Conservation (phyloP, 2,113 vertebrate genomes). For the Ammodytes dubius region DNA sequence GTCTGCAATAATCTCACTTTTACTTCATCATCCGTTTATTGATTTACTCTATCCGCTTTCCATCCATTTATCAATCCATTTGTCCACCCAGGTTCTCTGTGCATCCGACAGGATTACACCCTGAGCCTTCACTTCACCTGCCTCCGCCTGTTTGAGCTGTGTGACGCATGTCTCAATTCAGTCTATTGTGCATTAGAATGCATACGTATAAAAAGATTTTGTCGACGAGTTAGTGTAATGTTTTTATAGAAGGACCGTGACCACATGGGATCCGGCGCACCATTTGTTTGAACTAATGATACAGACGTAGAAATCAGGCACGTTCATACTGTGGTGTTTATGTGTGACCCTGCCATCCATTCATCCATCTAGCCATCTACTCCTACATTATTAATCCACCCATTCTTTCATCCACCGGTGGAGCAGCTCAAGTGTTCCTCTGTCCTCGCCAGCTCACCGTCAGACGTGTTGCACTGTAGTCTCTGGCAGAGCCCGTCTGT, state of each 20-base stretch:
- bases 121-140: neutral
- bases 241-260: neutral
- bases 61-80: conserved; percentile 47
- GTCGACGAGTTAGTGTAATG: neutral
- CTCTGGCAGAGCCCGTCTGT: conserved; percentile 90
- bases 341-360: conserved; percentile 20
- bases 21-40: conserved; percentile 46
- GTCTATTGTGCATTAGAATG: neutral
- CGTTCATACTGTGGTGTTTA: neutral
- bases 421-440: too few relatives aligned
- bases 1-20: conserved; percentile 12
- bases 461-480: conserved; percentile 89
- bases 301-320: neutral
- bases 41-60: conserved; percentile 50
- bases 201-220: neutral
- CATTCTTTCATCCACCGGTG: neutral
- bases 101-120: conserved; percentile 34
- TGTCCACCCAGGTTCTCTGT: conserved; percentile 27
- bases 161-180: neutral
- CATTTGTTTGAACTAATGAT: conserved; percentile 8
- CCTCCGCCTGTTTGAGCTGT: neutral
- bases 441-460: conserved; percentile 82
- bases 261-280: neutral
- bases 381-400: neutral
- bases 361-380: conserved; percentile 26